A percentile compares a stretch with the other conserved stretches of the same genome.
Evolutionary conservation across 2,113 vertebrate genomes (phyloP).

Genomic region (Trogon surrucura): DNA sequence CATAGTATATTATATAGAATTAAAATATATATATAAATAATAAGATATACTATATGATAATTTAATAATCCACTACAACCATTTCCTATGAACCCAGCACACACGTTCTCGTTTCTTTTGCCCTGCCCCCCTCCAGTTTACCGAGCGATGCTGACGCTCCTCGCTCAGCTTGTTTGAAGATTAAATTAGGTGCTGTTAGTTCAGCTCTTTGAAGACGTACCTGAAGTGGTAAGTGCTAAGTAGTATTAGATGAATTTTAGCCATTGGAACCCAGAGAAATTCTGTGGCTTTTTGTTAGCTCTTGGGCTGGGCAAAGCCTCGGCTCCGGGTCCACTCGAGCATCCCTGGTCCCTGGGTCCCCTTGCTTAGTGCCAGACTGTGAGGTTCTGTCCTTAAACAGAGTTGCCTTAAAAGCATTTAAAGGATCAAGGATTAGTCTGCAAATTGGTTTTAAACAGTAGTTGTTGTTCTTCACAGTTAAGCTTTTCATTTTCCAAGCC

Average conservation of each 20-base stretch:
- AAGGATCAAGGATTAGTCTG: background rate
- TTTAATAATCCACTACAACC: background rate
- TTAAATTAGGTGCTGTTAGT: constrained; percentile 62
- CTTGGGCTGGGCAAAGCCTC: background rate
- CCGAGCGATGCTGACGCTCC: background rate
- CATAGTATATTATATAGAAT: no score
- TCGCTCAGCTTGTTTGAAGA: constrained; percentile 54
- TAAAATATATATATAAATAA: no score
- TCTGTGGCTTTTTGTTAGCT: background rate
- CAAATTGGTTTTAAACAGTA: background rate
- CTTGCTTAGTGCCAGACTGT: background rate
- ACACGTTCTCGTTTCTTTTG: background rate
- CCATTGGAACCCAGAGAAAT: background rate
- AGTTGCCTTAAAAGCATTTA: background rate
- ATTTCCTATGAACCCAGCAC: background rate
- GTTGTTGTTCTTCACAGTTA: background rate
- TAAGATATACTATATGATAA: no score
- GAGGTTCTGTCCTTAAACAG: background rate
- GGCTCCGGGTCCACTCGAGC: background rate
- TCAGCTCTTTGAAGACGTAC: constrained; percentile 55
- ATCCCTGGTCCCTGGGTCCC: rapidly evolving
- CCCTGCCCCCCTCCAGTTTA: background rate
- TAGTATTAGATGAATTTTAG: constrained; percentile 17
- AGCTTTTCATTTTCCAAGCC: background rate
- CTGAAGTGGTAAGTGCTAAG: constrained; percentile 19